A percentile compares a stretch with the other conserved stretches of the same genome.
Evolutionary conservation across 1,140 invertebrate genomes (phyloP).

Genomic region (Drosophila watanabei): DNA sequence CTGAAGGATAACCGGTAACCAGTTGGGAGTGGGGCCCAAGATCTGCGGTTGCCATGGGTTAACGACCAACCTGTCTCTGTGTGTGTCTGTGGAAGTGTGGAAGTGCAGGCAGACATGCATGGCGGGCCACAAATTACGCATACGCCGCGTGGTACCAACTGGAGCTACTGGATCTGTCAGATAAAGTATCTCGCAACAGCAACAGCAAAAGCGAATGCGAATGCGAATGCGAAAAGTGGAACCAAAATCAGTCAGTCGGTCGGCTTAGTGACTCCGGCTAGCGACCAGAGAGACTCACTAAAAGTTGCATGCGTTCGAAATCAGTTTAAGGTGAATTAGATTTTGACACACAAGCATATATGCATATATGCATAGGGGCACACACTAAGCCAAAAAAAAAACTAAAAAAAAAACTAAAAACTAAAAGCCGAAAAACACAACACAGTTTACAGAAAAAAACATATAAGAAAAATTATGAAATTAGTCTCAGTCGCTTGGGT

Average conservation of each 20-base stretch:
- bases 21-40: slow-evolving; percentile 19
- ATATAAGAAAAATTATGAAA: slow-evolving; percentile 68
- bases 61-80: slow-evolving; percentile 51
- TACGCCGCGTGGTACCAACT: slow-evolving; percentile 63
- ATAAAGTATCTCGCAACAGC: slow-evolving; percentile 65
- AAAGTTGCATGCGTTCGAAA: slow-evolving; percentile 79
- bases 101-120: slow-evolving; percentile 70
- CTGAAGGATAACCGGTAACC: slow-evolving; percentile 74
- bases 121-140: slow-evolving; percentile 79
- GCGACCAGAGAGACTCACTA: slow-evolving; percentile 55
- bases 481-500: slow-evolving; percentile 55
- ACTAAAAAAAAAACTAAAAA: slow-evolving; percentile 22
- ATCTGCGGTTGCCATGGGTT: slow-evolving; percentile 57
- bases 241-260: slow-evolving; percentile 41
- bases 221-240: slow-evolving; percentile 42
- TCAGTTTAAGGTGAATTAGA: slow-evolving; percentile 85
- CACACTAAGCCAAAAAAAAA: slow-evolving; percentile 30
- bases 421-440: neutral
- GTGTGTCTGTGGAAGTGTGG: slow-evolving; percentile 15
- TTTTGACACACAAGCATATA: slow-evolving; percentile 64
- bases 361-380: slow-evolving; percentile 22
- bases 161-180: slow-evolving; percentile 34
- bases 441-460: neutral
- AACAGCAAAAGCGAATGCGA: slow-evolving; percentile 26
- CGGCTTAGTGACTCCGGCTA: slow-evolving; percentile 3